Evolutionary conservation across 2,797 vertebrate species (phyloP).

Genomic region (Otolemur crassicaudatus): DNA sequence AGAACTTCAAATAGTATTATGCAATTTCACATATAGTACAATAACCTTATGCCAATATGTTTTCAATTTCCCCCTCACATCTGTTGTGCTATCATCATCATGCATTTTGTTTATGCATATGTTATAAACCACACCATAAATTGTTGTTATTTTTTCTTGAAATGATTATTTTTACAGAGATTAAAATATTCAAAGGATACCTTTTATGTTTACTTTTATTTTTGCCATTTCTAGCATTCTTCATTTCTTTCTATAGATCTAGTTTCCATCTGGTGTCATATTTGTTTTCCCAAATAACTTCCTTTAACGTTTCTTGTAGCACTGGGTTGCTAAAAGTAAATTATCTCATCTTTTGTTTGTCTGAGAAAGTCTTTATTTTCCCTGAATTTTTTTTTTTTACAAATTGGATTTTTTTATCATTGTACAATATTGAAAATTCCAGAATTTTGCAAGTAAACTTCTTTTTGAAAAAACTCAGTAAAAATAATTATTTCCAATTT

Average conservation of each 20-base stretch:
- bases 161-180: slow-evolving; percentile 27
- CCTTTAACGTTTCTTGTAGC: neutral
- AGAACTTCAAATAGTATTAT: slow-evolving; percentile 6
- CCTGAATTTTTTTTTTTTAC: neutral
- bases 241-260: slow-evolving; percentile 3
- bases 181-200: neutral
- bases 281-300: slow-evolving; percentile 28
- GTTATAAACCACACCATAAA: neutral
- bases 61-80: neutral
- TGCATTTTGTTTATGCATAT: neutral
- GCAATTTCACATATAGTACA: neutral
- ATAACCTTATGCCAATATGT: neutral
- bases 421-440: too few species aligned
- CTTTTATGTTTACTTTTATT: slow-evolving; percentile 21
- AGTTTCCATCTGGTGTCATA: neutral
- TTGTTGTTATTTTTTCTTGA: neutral
- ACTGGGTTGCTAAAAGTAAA: neutral
- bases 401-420: too few species aligned
- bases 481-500: too few species aligned
- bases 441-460: too few species aligned
- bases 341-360: neutral
- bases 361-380: slow-evolving; percentile 39
- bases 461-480: too few species aligned
- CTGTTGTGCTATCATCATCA: neutral
- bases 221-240: neutral